phyloP scores from a whole-genome alignment of 2,113 vertebrate genomes.

The Chaetodon auriga region DNA sequence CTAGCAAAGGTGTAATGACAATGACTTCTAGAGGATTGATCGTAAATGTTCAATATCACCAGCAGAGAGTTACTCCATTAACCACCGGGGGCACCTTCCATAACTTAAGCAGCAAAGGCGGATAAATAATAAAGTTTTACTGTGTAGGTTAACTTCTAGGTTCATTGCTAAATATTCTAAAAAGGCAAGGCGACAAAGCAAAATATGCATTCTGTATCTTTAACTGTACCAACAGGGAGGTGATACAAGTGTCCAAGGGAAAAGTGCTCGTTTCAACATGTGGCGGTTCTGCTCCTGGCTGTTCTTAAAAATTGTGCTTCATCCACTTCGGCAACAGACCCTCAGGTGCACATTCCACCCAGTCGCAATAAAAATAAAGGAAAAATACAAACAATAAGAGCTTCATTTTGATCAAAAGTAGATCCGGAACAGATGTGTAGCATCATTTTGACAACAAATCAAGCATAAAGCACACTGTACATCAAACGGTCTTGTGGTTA shows the following conservation, averaged over 20 bases:
- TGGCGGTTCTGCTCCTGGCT: slow-evolving; percentile 84
- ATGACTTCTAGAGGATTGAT: slow-evolving; percentile 3
- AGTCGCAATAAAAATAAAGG: slow-evolving; percentile 64
- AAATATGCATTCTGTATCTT: slow-evolving; percentile 44
- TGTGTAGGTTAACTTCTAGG: slow-evolving; percentile 34
- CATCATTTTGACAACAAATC: slow-evolving; percentile 72
- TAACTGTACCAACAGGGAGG: slow-evolving; percentile 44
- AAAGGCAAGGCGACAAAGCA: slow-evolving; percentile 57
- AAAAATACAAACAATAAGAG: slow-evolving; percentile 59
- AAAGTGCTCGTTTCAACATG: slow-evolving; percentile 81
- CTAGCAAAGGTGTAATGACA: slow-evolving; percentile 18
- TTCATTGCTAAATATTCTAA: slow-evolving; percentile 41
- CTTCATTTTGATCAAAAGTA: slow-evolving; percentile 50
- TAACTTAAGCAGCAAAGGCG: slow-evolving; percentile 62
- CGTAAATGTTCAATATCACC: slow-evolving; percentile 19
- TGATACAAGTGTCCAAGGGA: slow-evolving; percentile 54
- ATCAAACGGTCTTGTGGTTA: slow-evolving; percentile 81
- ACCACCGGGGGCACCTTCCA: slow-evolving; percentile 41
- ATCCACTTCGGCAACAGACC: slow-evolving; percentile 76
- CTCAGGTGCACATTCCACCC: slow-evolving; percentile 74
- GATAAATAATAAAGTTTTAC: slow-evolving; percentile 43
- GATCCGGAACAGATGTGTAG: slow-evolving; percentile 33
- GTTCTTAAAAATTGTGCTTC: slow-evolving; percentile 84
- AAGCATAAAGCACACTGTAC: slow-evolving; percentile 85
- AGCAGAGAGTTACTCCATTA: slow-evolving; percentile 39